A percentile compares a stretch with the other conserved stretches of the same genome.
phyloP scores from a whole-genome alignment of 2,113 vertebrate genomes.

The Pluvialis apricaria region DNA sequence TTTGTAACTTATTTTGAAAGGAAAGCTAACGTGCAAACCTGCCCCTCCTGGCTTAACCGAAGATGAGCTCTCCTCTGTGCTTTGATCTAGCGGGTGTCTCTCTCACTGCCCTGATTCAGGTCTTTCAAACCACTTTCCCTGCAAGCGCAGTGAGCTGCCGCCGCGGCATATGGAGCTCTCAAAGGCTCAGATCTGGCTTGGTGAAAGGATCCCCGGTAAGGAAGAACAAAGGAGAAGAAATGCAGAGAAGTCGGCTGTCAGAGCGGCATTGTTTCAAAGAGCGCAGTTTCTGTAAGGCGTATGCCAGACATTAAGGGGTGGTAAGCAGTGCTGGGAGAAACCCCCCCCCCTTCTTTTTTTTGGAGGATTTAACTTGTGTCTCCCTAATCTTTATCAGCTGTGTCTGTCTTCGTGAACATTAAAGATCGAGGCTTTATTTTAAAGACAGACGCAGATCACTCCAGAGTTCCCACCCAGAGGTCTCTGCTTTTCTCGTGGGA shows the following conservation, averaged over 20 bases:
- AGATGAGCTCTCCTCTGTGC: background rate
- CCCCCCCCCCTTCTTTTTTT: background rate
- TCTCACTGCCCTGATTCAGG: background rate
- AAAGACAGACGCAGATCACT: background rate
- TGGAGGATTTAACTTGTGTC: background rate
- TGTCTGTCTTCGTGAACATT: background rate
- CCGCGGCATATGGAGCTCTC: background rate
- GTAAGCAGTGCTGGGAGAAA: background rate
- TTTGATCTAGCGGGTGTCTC: background rate
- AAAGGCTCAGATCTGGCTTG: background rate
- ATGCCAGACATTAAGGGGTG: background rate
- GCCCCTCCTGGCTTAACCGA: background rate
- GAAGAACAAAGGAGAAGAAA: slow-evolving; percentile 24
- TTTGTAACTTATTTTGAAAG: background rate
- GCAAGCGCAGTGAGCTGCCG: background rate
- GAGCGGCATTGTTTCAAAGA: background rate
- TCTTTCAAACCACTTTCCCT: background rate
- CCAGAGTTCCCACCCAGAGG: background rate
- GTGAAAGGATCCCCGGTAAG: background rate
- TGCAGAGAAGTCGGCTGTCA: background rate
- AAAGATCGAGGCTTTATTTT: background rate
- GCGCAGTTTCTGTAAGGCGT: background rate
- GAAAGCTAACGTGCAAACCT: background rate
- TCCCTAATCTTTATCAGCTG: slow-evolving; percentile 24
- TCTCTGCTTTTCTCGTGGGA: background rate